Evolutionary conservation across 1,140 invertebrate genomes (phyloP).

Genomic region (Oedothorax gibbosus): DNA sequence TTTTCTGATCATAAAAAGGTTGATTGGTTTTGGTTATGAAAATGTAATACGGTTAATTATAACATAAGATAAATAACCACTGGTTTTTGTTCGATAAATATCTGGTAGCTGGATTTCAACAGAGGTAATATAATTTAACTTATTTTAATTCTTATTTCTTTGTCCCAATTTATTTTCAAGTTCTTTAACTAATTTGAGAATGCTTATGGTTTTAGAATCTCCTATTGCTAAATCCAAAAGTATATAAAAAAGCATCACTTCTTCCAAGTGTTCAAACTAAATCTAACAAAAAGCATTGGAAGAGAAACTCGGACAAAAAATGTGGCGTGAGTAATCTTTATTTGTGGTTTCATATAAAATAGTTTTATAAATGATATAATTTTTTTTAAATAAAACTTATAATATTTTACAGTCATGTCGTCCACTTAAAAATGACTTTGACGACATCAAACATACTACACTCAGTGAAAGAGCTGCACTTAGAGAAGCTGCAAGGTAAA

Average conservation of each 20-base stretch:
- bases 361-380: background rate
- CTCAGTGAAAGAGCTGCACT: constrained; percentile 93
- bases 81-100: no score
- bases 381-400: background rate
- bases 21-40: no score
- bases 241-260: constrained; percentile 79
- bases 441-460: constrained; percentile 97
- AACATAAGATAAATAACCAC: no score
- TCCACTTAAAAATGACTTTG: constrained; percentile 88
- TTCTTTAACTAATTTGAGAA: no score
- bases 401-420: constrained; percentile 75
- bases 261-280: constrained; percentile 87
- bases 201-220: constrained; percentile 77
- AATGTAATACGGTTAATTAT: no score
- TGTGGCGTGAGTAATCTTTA: constrained; percentile 78
- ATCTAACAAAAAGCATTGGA: constrained; percentile 92
- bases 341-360: background rate
- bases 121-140: no score
- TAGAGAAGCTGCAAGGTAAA: constrained; percentile 80
- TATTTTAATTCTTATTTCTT: no score
- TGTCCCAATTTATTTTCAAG: no score
- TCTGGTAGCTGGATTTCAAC: no score
- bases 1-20: no score
- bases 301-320: constrained; percentile 87
- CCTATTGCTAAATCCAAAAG: constrained; percentile 85